Evolutionary conservation across 37 sponge, comb jelly and placozoan species (phyloP), one percentile per base, ranked within the genome.

Genomic region (Eunapius fragilis): DNA sequence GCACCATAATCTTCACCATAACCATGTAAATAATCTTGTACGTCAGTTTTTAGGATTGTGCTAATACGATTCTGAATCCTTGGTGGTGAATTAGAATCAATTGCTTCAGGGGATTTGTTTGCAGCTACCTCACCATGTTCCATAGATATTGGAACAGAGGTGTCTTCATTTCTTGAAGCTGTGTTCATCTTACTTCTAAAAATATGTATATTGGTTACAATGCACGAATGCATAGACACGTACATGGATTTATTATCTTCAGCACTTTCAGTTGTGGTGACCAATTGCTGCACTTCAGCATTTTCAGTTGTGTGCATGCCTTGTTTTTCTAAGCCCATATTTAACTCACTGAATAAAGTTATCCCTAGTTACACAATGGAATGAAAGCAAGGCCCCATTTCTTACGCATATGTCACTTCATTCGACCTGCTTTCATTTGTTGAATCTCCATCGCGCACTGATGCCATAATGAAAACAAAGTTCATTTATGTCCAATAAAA

Each of bases 1-100:
- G 73, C 75, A 33, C 91, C 91, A 69, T 90, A 90, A 49, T 90
- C 71, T 68, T 85, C 86, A 34, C 91, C 91, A 77, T 90, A 90
- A 0, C 91, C 91, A 9, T 74, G 77, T n/a, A 90, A 68, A 26
- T 90, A 90, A 2, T 75, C 58, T 23, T 85, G 71, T 37, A 82
- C 72, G 27, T 86, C 83, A 32, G 76, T 71, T 32, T 69, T 71
- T 0, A 82, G n/a, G 5, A 36, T 35, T 68, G 31, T 68, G 25
- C 78, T 77, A 23, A 76, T 31, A 30, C 80, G 32, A n/a, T 19
- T 80, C 31, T 50, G 32, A 67, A 58, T 58, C 17, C 14, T 58
- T 58, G 58, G 58, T 58, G 22, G 1, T 58, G 58, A 19, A 58
- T 58, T 58, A 19, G 58, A 58, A 19, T 17, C 58, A 58, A 19